These are phyloP conservation scores for Loxodonta africana DNA, from an alignment of 2,113 vertebrate species.

Conservation along the genomic window DNA sequence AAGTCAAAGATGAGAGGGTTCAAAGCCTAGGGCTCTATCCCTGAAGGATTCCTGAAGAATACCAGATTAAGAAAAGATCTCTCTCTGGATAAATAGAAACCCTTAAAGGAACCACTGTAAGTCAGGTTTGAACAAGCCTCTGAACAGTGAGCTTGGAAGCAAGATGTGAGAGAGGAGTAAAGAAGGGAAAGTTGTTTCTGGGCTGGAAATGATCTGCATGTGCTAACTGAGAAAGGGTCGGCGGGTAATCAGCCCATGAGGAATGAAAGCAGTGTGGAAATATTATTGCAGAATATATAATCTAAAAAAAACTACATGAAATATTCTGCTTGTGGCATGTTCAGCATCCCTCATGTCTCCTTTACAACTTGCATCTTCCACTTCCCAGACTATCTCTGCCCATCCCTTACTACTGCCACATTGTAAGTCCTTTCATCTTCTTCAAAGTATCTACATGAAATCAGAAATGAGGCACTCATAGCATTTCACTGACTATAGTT, in stretches of 20 bases:
- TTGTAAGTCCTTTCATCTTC: not conserved
- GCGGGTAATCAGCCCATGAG: not conserved
- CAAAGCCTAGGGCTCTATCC: constrained; percentile 48
- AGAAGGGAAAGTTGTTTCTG: not conserved
- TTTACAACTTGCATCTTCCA: not conserved
- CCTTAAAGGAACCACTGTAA: not conserved
- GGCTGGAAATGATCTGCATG: not conserved
- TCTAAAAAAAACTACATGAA: not conserved
- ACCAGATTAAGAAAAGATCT: constrained; percentile 48
- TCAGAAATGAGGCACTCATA: constrained; percentile 47
- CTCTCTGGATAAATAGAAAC: constrained; percentile 34
- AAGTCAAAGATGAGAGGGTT: constrained; percentile 57
- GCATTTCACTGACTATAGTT: constrained; percentile 18
- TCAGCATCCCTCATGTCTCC: not conserved
- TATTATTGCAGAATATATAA: not conserved
- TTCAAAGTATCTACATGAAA: not conserved
- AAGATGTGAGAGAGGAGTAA: not conserved
- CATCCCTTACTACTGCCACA: not conserved
- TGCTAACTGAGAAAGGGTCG: not conserved
- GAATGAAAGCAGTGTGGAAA: not conserved
- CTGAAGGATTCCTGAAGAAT: constrained; percentile 19
- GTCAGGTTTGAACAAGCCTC: not conserved
- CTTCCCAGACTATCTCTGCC: not conserved
- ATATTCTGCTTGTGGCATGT: not conserved
- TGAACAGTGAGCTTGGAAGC: not conserved